These are phyloP conservation scores for Archips crataeganus DNA, from an alignment of 2,888 invertebrate species.

Conservation along the genomic window DNA sequence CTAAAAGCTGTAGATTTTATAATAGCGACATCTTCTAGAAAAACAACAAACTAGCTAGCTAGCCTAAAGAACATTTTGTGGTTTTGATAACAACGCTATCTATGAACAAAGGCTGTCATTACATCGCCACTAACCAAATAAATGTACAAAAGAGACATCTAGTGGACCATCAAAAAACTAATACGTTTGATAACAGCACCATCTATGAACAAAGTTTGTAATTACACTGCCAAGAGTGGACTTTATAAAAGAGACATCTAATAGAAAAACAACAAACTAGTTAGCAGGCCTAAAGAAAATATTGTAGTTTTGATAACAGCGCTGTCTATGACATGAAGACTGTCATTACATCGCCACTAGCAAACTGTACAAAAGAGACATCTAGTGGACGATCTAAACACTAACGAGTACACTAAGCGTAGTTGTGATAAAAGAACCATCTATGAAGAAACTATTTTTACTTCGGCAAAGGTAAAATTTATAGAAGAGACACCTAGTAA, in stretches of 20 bases:
- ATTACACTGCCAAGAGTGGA: not conserved
- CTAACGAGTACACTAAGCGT: too few species aligned
- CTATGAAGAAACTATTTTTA: not conserved
- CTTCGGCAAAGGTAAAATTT: not conserved
- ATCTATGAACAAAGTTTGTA: not conserved
- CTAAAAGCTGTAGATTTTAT: not conserved
- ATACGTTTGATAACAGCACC: not conserved
- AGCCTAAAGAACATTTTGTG: not conserved
- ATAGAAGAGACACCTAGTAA: not conserved
- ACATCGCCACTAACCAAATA: not conserved
- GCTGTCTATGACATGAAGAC: too few species aligned
- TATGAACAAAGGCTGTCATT: not conserved
- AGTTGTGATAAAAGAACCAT: not conserved
- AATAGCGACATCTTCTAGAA: not conserved
- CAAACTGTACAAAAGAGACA: too few species aligned
- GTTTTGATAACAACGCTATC: not conserved
- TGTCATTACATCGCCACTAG: too few species aligned
- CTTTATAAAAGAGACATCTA: not conserved
- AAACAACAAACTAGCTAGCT: not conserved
- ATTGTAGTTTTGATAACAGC: not conserved
- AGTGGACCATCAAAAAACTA: too few species aligned
- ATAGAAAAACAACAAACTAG: not conserved
- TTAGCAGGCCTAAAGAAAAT: not conserved
- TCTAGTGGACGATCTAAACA: too few species aligned
- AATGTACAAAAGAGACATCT: not conserved